Base-by-base conservation (phyloP, 2,113 vertebrate species). In the Galemys pyrenaicus region DNA sequence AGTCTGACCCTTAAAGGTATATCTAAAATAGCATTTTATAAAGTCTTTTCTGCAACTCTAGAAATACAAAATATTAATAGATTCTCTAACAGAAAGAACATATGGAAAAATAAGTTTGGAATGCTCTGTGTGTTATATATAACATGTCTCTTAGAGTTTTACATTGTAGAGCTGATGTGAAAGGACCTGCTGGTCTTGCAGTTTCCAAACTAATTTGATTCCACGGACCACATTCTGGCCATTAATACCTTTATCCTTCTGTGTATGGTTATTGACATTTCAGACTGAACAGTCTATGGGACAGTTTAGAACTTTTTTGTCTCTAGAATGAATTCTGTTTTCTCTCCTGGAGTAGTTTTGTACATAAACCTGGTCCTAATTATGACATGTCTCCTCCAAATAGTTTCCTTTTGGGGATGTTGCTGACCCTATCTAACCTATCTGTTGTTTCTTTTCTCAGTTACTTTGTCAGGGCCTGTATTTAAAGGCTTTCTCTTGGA, bases 401-500 rank as follows among this genome's bases (percentile, higher is more conserved):
- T 4, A 15, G n/a, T 68, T 37, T 77, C 13, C 30, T 49, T 39
- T 56, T 26, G 67, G 41, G 35, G 17, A 30, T 62, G 32, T 39
- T 74, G 32, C 24, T 94, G 37, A 87, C 26, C 17, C 20, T 89
- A n/a, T 58, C 28, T 79, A 70, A 60, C 24, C 5, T 35, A 19
- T 64, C 16, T 82, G 87, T 81, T 91, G 26, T 2, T 93, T 56
- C 94, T 89, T 94, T 51, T 94, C 84, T 65, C 95, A 99, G 99
- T 99, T 68, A 97, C 93, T 32, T 83, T 99, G 85, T 98, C 97
- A 83, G 98, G 97, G n/a, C 96, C 94, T 6, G 75, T 89, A 19
- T 99, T 99, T 97, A 97, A 92, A 95, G 99, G 99, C 16, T 99
- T 99, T 91, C 98, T 99, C 30, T 74, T 99, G 10, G 98, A 99